A percentile compares a stretch with the other conserved stretches of the same genome.
phyloP scores from a whole-genome alignment of 2,888 invertebrate genomes.

The Mesochorus sp. region DNA sequence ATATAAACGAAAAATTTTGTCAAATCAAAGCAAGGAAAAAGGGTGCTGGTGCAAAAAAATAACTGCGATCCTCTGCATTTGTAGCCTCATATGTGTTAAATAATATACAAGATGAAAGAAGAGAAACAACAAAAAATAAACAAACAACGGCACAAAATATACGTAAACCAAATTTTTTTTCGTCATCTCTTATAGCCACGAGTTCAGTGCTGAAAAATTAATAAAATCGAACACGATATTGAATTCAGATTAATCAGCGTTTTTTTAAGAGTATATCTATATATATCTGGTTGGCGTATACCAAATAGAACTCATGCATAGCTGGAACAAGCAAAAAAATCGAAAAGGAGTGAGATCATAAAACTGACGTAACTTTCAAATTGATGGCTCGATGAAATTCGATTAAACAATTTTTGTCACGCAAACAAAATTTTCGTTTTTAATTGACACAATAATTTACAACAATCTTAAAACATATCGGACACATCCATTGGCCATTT shows the following conservation, averaged over 20 bases:
- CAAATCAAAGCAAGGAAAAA: too few relatives aligned
- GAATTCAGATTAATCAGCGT: slow-evolving; percentile 39
- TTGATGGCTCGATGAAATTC: neutral
- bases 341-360: slow-evolving; percentile 2
- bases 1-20: too few relatives aligned
- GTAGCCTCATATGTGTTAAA: too few relatives aligned
- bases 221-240: slow-evolving; percentile 37
- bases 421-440: slow-evolving; percentile 3
- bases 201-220: slow-evolving; percentile 31
- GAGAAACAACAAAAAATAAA: too few relatives aligned
- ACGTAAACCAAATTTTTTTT: too few relatives aligned
- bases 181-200: neutral
- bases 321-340: neutral
- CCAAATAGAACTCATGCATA: neutral
- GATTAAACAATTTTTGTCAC: neutral
- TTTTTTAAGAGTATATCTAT: neutral
- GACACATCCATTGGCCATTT: too few relatives aligned
- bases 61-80: too few relatives aligned
- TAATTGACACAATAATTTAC: too few relatives aligned
- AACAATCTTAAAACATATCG: too few relatives aligned
- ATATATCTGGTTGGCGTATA: slow-evolving; percentile 1
- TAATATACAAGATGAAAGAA: too few relatives aligned
- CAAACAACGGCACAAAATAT: too few relatives aligned
- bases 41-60: too few relatives aligned
- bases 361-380: slow-evolving; percentile 12